Conservation (phyloP, 2,888 invertebrate genomes). For the Cephus nigrinus region DNA sequence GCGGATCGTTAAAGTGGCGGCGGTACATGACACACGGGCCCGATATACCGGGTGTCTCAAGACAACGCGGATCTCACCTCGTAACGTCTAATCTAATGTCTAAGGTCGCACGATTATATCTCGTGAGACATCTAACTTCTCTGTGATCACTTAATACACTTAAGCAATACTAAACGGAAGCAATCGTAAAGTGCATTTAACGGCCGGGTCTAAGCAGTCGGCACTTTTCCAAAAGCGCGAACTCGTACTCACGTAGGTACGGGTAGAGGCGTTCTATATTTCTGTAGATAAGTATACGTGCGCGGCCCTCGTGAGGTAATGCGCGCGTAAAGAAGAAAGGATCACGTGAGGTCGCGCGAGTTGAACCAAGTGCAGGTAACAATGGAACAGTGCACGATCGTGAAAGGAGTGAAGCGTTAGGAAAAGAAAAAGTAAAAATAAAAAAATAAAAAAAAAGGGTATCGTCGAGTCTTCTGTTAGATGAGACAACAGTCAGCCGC, state of each 20-base stretch:
- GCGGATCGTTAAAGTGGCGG: not conserved
- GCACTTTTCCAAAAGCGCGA: not conserved
- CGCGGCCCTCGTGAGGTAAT: not conserved
- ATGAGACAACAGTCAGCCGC: not conserved
- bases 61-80: not conserved
- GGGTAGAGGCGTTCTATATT: not conserved
- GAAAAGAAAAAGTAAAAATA: not conserved
- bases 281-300: not conserved
- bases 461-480: no score
- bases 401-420: not conserved
- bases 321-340: no score
- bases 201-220: not conserved
- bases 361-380: not conserved
- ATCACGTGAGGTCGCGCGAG: not conserved
- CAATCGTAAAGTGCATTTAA: slow-evolving; percentile 33
- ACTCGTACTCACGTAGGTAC: not conserved
- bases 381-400: not conserved
- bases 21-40: not conserved
- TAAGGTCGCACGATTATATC: not conserved
- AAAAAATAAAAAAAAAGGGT: no score
- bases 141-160: slow-evolving; percentile 8
- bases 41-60: not conserved
- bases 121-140: not conserved
- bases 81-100: not conserved
- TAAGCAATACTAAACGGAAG: slow-evolving; percentile 16